These are phyloP conservation scores for Poecilia velifera DNA, from an alignment of 2,797 vertebrate species.

Conservation along the genomic window DNA sequence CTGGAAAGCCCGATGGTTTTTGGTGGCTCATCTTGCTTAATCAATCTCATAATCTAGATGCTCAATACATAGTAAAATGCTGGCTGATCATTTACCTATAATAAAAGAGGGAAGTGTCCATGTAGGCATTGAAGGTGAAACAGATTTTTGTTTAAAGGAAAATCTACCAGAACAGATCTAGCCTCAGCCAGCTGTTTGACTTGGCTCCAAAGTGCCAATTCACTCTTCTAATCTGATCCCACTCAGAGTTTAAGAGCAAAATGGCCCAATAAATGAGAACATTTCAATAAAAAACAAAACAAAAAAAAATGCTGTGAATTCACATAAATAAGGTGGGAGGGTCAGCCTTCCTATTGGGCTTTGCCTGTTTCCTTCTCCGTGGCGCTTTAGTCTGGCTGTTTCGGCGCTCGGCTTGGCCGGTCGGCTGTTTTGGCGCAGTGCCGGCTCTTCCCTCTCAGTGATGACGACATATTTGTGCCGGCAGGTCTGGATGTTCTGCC, in stretches of 20 bases:
- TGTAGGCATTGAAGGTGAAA: background rate
- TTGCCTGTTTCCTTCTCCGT: constrained; percentile 54
- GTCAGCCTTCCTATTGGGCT: constrained; percentile 38
- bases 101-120: background rate
- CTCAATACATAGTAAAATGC: background rate
- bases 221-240: constrained; percentile 55
- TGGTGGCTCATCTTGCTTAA: background rate
- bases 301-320: constrained; percentile 69
- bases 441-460: constrained; percentile 89
- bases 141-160: background rate
- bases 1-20: background rate
- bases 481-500: constrained; percentile 99
- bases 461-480: constrained; percentile 97
- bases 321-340: constrained; percentile 40
- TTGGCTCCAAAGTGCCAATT: constrained; percentile 43
- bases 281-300: constrained; percentile 32
- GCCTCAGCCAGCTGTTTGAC: constrained; percentile 52
- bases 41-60: background rate
- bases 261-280: constrained; percentile 44
- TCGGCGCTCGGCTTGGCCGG: constrained; percentile 46
- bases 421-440: constrained; percentile 69
- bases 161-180: background rate
- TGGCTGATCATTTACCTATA: background rate
- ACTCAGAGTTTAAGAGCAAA: constrained; percentile 46
- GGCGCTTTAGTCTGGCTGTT: constrained; percentile 59